Percentiles rank a stretch among this genome's conserved stretches.
Conservation (phyloP, 2,113 vertebrate genomes). For the Anolis sagrei region DNA sequence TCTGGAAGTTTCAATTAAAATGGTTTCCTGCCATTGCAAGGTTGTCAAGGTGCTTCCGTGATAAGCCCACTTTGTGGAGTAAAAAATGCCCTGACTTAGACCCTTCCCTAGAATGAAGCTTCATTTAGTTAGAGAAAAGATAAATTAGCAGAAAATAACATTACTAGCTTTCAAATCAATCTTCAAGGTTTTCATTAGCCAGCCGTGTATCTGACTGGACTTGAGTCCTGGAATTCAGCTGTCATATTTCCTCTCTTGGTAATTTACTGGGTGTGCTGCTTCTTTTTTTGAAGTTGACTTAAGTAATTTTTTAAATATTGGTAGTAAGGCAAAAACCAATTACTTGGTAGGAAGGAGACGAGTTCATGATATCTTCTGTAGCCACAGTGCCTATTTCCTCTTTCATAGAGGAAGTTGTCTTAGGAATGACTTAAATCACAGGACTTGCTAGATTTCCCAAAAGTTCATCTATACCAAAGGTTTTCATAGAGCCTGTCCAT, state of each 20-base stretch:
- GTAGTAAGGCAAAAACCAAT: slow-evolving; percentile 1
- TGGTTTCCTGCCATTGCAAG: neutral
- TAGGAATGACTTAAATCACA: neutral
- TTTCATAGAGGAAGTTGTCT: neutral
- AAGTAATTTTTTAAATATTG: neutral
- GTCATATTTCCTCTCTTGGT: neutral
- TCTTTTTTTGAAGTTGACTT: neutral
- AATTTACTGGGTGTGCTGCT: neutral
- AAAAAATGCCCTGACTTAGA: neutral
- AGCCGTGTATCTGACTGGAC: slow-evolving; percentile 36
- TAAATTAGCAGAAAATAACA: neutral
- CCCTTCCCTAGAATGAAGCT: slow-evolving; percentile 23
- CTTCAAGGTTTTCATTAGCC: slow-evolving; percentile 33
- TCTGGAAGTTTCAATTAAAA: slow-evolving; percentile 9
- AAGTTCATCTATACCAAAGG: neutral
- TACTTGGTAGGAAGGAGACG: slow-evolving; percentile 25
- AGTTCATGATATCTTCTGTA: neutral
- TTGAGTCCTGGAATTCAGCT: slow-evolving; percentile 21
- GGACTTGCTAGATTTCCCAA: neutral
- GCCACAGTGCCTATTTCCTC: neutral
- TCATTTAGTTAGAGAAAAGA: slow-evolving; percentile 21
- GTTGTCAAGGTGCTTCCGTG: neutral
- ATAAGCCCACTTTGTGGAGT: neutral
- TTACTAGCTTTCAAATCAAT: slow-evolving; percentile 11
- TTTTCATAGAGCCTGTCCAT: neutral